Conservation (phyloP, 2,797 vertebrate species). For the Sebastiscus albofasciatus region DNA sequence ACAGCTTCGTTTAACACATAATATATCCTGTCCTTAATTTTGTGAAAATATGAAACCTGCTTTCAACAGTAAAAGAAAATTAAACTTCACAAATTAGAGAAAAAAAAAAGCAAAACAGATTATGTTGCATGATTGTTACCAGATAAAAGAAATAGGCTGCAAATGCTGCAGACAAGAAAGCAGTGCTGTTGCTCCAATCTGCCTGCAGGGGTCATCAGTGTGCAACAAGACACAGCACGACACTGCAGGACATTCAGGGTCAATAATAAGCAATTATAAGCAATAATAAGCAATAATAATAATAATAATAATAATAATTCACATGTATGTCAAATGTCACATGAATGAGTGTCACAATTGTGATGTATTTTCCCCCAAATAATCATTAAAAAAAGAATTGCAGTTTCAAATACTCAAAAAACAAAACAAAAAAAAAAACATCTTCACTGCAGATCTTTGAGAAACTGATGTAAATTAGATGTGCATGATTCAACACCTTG, state of each 20-base stretch:
- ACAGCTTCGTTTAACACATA: not conserved
- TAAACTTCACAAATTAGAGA: not conserved
- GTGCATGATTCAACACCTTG: not conserved
- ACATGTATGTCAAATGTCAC: not conserved
- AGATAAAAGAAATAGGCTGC: not conserved
- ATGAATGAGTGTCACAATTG: not conserved
- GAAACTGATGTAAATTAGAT: not conserved
- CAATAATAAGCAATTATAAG: too few species aligned
- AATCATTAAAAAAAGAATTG: not conserved
- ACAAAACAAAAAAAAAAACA: not conserved
- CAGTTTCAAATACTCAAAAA: not conserved
- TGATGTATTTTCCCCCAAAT: too few species aligned
- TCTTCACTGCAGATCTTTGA: not conserved
- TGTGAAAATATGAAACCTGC: not conserved
- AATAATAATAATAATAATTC: too few species aligned
- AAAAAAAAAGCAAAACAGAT: not conserved
- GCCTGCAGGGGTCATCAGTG: conserved; percentile 60
- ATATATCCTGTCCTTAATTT: not conserved
- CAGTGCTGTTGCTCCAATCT: not conserved
- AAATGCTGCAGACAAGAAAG: not conserved
- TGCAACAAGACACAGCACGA: conserved; percentile 13
- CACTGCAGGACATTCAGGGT: not conserved
- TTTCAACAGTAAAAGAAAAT: not conserved
- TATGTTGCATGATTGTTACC: not conserved
- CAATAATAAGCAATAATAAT: too few species aligned